Base-by-base conservation (phyloP, 2,888 invertebrate species). In the Saturnia japonica region DNA sequence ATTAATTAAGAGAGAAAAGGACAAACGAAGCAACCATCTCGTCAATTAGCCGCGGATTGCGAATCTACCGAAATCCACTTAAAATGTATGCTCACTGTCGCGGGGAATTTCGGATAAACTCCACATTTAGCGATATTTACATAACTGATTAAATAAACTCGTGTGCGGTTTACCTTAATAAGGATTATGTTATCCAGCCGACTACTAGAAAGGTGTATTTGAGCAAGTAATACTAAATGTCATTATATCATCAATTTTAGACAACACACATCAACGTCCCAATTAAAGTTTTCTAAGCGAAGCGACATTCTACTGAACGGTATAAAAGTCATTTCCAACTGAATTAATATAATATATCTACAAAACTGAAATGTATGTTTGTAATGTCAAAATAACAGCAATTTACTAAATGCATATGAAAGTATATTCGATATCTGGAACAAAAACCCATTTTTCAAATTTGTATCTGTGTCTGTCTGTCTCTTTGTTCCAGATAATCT, bases 121-220 rank as follows among this genome's bases (percentile, higher is more conserved):
- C 66, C 51, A 51, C 66, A 47, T 66, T 70, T 70, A 70, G 51
- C 40, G 12, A 70, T 42, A 70, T 66, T 70, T 70, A 51, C 64
- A 70, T 70, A 70, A 70, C 66, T 66, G 51, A 70, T 66, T 66
- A 51, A 40, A 25, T 22, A 14, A n/a, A 25, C 40, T 40, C 64
- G 45, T 45, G 60, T 62, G 51, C 16, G 47, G 47, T 51, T n/a
- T 16, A 22, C 16, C n/a, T 28, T 47, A 64, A 64, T 64, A 64
- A 34, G 34, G 40, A 19, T 40, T 40, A 12, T 6, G 28, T 60
- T 60, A 60, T 28, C 25, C 57, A 22, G 8, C 22, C n/a, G 22
- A 54, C 28, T 28, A 60, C 57, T 60, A 14, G 2, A 60, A 54
- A 60, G 57, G 57, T 60, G 11, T 60, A 60, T 60, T 60, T 60